phyloP scores from a whole-genome alignment of 2,888 invertebrate genomes.

The Oasisia sp. region DNA sequence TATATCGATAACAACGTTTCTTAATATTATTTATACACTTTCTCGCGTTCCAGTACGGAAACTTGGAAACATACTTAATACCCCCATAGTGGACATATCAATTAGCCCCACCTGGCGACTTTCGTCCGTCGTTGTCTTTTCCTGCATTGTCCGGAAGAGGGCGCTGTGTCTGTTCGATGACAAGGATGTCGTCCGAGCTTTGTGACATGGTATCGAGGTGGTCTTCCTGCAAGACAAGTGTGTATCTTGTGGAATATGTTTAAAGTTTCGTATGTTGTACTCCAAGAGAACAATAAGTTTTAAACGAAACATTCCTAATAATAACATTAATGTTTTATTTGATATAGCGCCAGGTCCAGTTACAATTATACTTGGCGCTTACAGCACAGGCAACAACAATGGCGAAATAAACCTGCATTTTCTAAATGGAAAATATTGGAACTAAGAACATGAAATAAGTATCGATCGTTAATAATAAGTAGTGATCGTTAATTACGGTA shows the following conservation, averaged over 20 bases:
- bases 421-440: neutral
- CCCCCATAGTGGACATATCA: neutral
- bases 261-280: neutral
- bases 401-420: too few relatives aligned
- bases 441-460: neutral
- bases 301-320: too few relatives aligned
- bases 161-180: slow-evolving; percentile 31
- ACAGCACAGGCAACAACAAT: too few relatives aligned
- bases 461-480: too few relatives aligned
- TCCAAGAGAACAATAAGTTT: too few relatives aligned
- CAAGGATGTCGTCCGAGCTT: slow-evolving; percentile 31
- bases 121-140: neutral
- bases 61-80: neutral
- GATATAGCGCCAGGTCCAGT: too few relatives aligned
- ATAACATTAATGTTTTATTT: too few relatives aligned
- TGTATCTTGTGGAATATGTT: neutral
- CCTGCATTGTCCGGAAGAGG: slow-evolving; percentile 24
- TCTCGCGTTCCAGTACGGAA: neutral
- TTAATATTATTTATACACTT: too few relatives aligned
- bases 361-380: too few relatives aligned
- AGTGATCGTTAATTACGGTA: neutral
- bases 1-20: too few relatives aligned
- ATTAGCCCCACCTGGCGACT: neutral
- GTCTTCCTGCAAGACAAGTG: neutral
- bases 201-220: neutral